Conservation (phyloP, 2,888 invertebrate species). For the Cybosia mesomella region DNA sequence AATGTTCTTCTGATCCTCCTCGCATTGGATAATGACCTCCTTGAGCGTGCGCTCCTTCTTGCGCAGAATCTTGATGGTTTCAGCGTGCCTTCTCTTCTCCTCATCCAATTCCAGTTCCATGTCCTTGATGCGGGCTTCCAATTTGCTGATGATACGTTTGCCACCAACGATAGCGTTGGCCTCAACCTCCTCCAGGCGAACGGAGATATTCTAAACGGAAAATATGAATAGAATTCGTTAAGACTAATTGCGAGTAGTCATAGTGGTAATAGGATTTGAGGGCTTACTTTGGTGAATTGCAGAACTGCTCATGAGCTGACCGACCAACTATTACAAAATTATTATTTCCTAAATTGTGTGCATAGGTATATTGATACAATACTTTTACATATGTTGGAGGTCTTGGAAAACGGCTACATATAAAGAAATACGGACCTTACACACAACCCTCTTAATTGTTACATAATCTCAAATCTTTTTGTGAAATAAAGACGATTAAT, state of each 20-base stretch:
- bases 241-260: neutral
- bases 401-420: neutral
- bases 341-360: too few species aligned
- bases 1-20: slow-evolving; percentile 99
- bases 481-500: neutral
- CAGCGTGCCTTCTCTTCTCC: slow-evolving; percentile 98
- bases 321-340: too few species aligned
- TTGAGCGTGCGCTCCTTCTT: slow-evolving; percentile 99
- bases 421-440: neutral
- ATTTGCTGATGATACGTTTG: slow-evolving; percentile 98
- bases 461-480: neutral
- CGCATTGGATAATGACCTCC: slow-evolving; percentile 97
- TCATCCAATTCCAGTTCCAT: slow-evolving; percentile 98
- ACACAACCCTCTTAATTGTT: too few species aligned
- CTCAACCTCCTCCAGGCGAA: slow-evolving; percentile 98
- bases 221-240: slow-evolving; percentile 13
- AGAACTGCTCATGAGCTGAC: neutral
- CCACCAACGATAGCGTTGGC: slow-evolving; percentile 98
- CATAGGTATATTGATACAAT: too few species aligned
- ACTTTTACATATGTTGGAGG: too few species aligned
- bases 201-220: slow-evolving; percentile 90
- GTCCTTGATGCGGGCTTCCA: slow-evolving; percentile 97
- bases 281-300: neutral
- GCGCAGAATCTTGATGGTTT: slow-evolving; percentile 98
- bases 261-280: neutral